A percentile compares a stretch with the other conserved stretches of the same genome.
phyloP scores from a whole-genome alignment of 2,888 invertebrate species.

The Magallana nippona region DNA sequence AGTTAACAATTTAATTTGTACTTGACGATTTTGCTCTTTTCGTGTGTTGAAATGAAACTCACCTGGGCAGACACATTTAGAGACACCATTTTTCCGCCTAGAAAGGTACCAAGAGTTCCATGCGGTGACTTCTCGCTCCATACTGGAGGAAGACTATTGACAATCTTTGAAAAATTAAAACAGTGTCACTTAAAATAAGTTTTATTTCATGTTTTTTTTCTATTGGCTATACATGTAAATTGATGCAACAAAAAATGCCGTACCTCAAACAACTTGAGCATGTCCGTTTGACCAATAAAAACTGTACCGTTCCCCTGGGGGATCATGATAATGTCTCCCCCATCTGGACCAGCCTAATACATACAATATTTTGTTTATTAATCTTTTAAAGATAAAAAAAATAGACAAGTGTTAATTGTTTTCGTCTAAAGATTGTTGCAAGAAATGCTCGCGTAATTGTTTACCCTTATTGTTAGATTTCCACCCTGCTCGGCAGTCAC shows the following conservation, averaged over 20 bases:
- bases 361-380: not conserved
- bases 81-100: constrained; percentile 50
- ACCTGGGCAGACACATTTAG: constrained; percentile 52
- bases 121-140: constrained; percentile 62
- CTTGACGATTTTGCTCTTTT: too few species aligned
- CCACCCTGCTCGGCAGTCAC: constrained; percentile 60
- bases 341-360: constrained; percentile 60
- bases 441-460: not conserved
- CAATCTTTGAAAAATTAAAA: constrained; percentile 47
- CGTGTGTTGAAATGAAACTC: constrained; percentile 42
- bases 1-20: too few species aligned
- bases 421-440: not conserved
- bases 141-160: constrained; percentile 62
- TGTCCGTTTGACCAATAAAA: constrained; percentile 60
- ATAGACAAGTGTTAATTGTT: too few species aligned
- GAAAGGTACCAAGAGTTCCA: constrained; percentile 59
- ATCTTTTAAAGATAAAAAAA: too few species aligned
- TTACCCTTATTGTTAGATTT: constrained; percentile 61
- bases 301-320: constrained; percentile 59
- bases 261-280: constrained; percentile 64
- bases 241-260: not conserved
- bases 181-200: too few species aligned
- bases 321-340: constrained; percentile 60
- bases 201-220: too few species aligned
- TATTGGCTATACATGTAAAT: too few species aligned